Base-by-base conservation (phyloP, 1,140 invertebrate species). In the Adoxophyes honmai region DNA sequence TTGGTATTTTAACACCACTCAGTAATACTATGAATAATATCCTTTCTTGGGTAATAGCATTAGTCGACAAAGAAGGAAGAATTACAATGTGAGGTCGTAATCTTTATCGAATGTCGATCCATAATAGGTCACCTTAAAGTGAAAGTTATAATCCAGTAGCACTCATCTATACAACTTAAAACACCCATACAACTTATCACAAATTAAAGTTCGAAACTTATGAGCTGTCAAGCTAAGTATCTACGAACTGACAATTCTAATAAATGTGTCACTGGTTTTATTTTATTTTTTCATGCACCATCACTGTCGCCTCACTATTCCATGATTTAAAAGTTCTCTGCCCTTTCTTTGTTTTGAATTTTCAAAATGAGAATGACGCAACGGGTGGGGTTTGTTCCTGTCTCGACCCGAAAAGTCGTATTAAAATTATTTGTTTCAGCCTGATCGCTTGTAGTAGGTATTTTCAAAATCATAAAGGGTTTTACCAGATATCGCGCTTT, bases 321-420 rank as follows among this genome's bases (percentile, higher is more conserved):
- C 64, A 75, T 80, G 77, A 83, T 83, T 81, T 81, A 83, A 78
- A 73, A 79, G 82, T 86, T 82, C 81, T 64, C 59, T 82, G 79
- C 77, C 78, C 82, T 84, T 84, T 81, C 82, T 86, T 86, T 86
- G 82, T 86, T 82, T 78, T 60, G 62, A 64, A 74, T 66, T 78
- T 75, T 71, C 56, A 71, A 81, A 76, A 72, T 73, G 62, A 61
- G 68, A 75, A 67, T 68, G 62, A 64, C 51, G 59, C 57, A 62
- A 59, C 53, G 63, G 52, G n/a, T n/a, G n/a, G n/a, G n/a, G n/a
- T n/a, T n/a, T n/a, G n/a, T n/a, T n/a, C n/a, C n/a, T n/a, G n/a
- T n/a, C n/a, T n/a, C n/a, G n/a, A n/a, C n/a, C n/a, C n/a, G n/a
- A n/a, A n/a, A n/a, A n/a, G n/a, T n/a, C n/a, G n/a, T n/a, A n/a